Percentiles rank a stretch among this genome's conserved stretches.
These are phyloP conservation scores for Lamellibrachia luymesi DNA, from an alignment of 1,140 invertebrate genomes.

Conservation along the genomic window DNA sequence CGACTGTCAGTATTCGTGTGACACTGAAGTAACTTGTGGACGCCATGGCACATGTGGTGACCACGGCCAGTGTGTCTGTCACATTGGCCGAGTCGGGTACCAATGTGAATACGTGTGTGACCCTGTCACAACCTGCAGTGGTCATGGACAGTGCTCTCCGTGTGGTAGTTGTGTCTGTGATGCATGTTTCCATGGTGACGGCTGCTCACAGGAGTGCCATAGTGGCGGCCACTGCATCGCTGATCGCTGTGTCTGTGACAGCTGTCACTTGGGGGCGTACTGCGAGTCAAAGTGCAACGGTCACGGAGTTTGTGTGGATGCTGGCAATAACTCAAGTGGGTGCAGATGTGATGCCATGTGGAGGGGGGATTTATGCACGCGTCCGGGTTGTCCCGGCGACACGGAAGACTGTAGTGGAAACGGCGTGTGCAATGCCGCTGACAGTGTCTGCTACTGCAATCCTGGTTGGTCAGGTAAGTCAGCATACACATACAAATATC, in stretches of 20 bases:
- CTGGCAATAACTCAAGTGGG: conserved; percentile 18
- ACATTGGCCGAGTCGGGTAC: conserved; percentile 37
- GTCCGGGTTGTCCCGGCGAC: conserved; percentile 35
- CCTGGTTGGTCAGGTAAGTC: conserved; percentile 43
- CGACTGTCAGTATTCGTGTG: conserved; percentile 41
- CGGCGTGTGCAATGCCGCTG: conserved; percentile 41
- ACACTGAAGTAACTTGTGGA: conserved; percentile 28
- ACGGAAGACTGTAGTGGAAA: conserved; percentile 39
- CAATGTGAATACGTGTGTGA: conserved; percentile 40
- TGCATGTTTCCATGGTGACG: conserved; percentile 40
- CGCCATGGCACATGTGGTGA: conserved; percentile 36
- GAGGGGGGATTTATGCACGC: conserved; percentile 39
- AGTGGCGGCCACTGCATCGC: conserved; percentile 36
- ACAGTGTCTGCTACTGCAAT: conserved; percentile 39
- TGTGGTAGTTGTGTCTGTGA: conserved; percentile 42
- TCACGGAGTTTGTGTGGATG: conserved; percentile 35
- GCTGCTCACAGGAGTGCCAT: conserved; percentile 37
- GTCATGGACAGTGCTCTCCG: conserved; percentile 37
- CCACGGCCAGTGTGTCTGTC: conserved; percentile 37
- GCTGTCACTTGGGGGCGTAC: conserved; percentile 37
- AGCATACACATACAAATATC: too few relatives aligned
- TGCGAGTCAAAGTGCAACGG: conserved; percentile 43
- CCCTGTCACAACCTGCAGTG: conserved; percentile 34
- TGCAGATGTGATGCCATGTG: conserved; percentile 39
- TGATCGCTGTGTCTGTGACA: conserved; percentile 40